Percentiles rank a stretch among this genome's conserved stretches.
Conservation (phyloP, 2,888 invertebrate genomes). For the Miltochrista miniata region DNA sequence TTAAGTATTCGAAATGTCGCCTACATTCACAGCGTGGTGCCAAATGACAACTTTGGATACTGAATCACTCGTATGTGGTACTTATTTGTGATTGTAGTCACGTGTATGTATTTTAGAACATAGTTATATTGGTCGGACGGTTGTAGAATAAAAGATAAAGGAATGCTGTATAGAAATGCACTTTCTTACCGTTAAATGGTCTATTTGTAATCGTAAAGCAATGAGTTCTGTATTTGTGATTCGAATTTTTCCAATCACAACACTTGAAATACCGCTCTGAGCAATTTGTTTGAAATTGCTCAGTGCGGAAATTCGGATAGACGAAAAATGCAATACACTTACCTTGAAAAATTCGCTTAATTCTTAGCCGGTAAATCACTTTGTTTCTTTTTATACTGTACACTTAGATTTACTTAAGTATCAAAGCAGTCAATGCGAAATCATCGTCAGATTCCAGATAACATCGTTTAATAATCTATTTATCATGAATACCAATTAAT, state of each 20-base stretch:
- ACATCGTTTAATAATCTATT: not conserved
- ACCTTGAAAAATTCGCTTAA: too few relatives aligned
- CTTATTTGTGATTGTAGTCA: conserved; percentile 25
- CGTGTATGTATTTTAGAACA: conserved; percentile 32
- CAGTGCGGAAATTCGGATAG: too few relatives aligned
- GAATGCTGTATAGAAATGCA: conserved; percentile 59
- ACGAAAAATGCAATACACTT: too few relatives aligned
- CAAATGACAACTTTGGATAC: conserved; percentile 4
- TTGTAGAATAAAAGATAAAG: conserved; percentile 50
- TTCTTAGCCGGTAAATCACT: too few relatives aligned
- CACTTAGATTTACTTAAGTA: too few relatives aligned
- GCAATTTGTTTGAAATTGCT: too few relatives aligned
- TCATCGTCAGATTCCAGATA: not conserved
- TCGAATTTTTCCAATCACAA: too few relatives aligned
- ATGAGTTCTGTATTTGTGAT: conserved; percentile 7
- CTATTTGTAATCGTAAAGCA: conserved; percentile 37
- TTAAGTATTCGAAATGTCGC: conserved; percentile 18
- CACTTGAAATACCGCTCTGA: too few relatives aligned
- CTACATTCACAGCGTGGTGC: conserved; percentile 12
- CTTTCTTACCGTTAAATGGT: conserved; percentile 49
- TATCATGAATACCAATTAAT: not conserved
- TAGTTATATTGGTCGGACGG: conserved; percentile 10
- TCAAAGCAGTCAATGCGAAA: too few relatives aligned
- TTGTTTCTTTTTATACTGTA: too few relatives aligned
- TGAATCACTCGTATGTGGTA: conserved; percentile 19